Evolutionary conservation across 2,888 invertebrate genomes (phyloP), one percentile per base, ranked within the genome.

Genomic region (Stramonita haemastoma): DNA sequence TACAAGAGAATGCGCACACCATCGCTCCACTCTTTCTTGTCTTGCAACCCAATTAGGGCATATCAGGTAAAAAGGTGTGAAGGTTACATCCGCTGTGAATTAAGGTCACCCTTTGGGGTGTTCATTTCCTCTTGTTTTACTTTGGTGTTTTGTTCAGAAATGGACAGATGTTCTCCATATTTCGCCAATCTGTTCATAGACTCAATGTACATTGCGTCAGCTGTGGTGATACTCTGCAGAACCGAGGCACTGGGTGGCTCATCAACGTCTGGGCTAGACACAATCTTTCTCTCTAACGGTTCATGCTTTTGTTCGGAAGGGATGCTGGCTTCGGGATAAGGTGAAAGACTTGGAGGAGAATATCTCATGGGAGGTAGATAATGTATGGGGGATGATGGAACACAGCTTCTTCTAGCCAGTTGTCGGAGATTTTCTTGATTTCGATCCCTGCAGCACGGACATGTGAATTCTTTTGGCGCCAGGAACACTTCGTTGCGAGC

Each of bases 391-490:
- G 1, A 6, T 1, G 81, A 22, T 83, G 5, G 46, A 83, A 29
- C 6, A 29, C 36, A 36, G 46, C 26, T 29, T 46, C 81, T 83
- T 8, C 36, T 5, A 22, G 15, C 29, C 81, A 83, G 36, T 46
- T 83, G 81, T 26, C 46, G 2, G 29, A 83, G 19, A n/a, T 83
- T 94, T 86, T 94, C 93, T 79, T 92, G 90, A 90, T 94, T 94
- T 89, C 93, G 91, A 29, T 93, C 93, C 15, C 91, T 92, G 88
- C 94, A 94, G 89, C 94, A 94, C 0, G 93, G 92, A 83, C 94
- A 94, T 26, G 89, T 89, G 29, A 87, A 89, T 13, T 84, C 84
- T 2, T 46, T 46, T 32, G 87, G 22, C 81, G 93, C 92, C 11
- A 93, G 94, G 46, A 93, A 92, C 4, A 93, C 90, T 89, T 92